Percentiles rank a stretch among this genome's conserved stretches.
Conservation (phyloP, 2,797 vertebrate species). For the Limosa lapponica region DNA sequence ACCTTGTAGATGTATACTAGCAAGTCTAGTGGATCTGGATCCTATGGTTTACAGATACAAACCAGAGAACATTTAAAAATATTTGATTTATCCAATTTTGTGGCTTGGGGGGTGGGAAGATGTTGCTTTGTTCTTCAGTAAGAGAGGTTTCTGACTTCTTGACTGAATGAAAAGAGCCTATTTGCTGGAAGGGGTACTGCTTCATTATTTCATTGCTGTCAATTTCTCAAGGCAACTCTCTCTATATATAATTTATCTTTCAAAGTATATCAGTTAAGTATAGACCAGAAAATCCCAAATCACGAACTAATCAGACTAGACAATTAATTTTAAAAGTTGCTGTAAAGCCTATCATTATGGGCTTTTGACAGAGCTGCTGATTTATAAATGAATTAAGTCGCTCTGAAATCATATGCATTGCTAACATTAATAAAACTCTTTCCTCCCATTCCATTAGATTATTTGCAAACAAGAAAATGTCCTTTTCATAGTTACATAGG, state of each 20-base stretch:
- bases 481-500: neutral
- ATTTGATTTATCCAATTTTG: neutral
- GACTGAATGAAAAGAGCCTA: neutral
- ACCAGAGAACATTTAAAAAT: neutral
- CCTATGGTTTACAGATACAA: neutral
- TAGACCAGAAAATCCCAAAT: neutral
- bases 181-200: neutral
- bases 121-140: neutral
- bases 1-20: neutral
- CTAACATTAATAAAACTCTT: neutral
- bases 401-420: neutral
- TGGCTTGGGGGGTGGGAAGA: neutral
- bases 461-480: neutral
- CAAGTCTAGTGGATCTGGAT: neutral
- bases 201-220: neutral
- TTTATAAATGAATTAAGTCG: neutral
- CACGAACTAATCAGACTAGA: neutral
- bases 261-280: neutral
- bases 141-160: neutral
- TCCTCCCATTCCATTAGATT: neutral
- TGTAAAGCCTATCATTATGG: neutral
- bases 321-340: neutral
- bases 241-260: neutral
- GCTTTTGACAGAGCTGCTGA: neutral
- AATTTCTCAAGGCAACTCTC: neutral